Evolutionary conservation across 2,888 invertebrate genomes (phyloP), one percentile per base, ranked within the genome.

Genomic region (Tetragonula carbonaria): DNA sequence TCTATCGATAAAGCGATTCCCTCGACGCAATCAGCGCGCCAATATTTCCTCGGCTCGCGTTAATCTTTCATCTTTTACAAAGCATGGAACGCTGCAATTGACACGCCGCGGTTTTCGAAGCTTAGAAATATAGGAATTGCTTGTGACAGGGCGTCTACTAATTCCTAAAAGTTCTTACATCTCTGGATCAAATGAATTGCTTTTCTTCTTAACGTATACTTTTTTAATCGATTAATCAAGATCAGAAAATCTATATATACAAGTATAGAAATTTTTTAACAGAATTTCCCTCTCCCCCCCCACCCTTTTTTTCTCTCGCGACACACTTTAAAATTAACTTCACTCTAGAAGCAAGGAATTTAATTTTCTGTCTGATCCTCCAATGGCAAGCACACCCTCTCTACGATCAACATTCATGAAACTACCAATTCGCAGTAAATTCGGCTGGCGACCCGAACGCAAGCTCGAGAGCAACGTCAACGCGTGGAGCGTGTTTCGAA

Each of bases 51-150:
- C 33, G 51, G 50, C 63, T 74, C 50, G 18, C 50, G 33, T 21
- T 55, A 71, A 85, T 84, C 73, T 74, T 84, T 84, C 62, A 77
- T 76, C 84, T 83, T 82, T 83, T 23, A 45, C 4, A 50, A 57
- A 28, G 14, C 38, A 8, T 8, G 45, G 45, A 45, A 45, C 45
- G 45, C 76, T n/a, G 67, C 74, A 33, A 14, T 33, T n/a, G 63
- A 33, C 71, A 38, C 21, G 57, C 67, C 8, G 45, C 45, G 45
- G 45, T 57, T 71, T 70, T 62, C 62, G 65, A 70, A 55, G 74
- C 73, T 73, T 67, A 62, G 72, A 72, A 79, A 68, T 67, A 55
- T 28, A 57, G 72, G 51, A 45, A 80, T 72, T 57, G 38, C 72
- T 80, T 16, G 45, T 45, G 45, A 38, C 38, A 8, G 38, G 8